phyloP scores from a whole-genome alignment of 1,140 invertebrate genomes.

The Gryllus bimaculatus region DNA sequence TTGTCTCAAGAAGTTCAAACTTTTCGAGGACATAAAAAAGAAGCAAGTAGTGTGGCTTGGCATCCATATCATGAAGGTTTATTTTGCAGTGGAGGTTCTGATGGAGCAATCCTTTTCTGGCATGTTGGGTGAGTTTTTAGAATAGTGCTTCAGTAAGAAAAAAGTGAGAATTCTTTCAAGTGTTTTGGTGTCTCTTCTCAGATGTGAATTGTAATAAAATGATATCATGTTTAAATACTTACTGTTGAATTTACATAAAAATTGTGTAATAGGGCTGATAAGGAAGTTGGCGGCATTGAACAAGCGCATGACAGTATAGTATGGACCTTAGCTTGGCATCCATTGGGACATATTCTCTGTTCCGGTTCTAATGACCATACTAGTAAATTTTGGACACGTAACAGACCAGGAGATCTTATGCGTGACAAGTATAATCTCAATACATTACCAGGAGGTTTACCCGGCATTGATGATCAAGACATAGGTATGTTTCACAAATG shows the following conservation, averaged over 20 bases:
- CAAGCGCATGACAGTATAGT: conserved; percentile 98
- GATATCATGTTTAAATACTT: not conserved
- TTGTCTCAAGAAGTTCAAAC: conserved; percentile 85
- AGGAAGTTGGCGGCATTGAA: conserved; percentile 96
- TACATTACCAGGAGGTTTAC: conserved; percentile 67
- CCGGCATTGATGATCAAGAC: conserved; percentile 61
- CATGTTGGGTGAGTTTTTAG: conserved; percentile 71
- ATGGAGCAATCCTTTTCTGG: conserved; percentile 97
- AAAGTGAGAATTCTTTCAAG: too few species aligned
- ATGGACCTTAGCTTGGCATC: conserved; percentile 98
- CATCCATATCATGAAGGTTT: conserved; percentile 94
- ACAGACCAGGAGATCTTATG: conserved; percentile 96
- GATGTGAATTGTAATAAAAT: not conserved
- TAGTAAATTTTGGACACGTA: conserved; percentile 98
- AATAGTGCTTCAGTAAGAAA: too few species aligned
- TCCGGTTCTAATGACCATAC: conserved; percentile 98
- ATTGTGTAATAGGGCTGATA: conserved; percentile 67
- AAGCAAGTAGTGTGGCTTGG: conserved; percentile 95
- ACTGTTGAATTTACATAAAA: not conserved
- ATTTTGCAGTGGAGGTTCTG: conserved; percentile 93
- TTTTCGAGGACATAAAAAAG: conserved; percentile 97
- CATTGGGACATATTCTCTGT: conserved; percentile 94
- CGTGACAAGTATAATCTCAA: conserved; percentile 96
- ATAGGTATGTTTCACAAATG: conserved; percentile 37
- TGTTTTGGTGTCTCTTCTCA: not conserved